Conservation (phyloP, 2,113 vertebrate genomes). For the human region DNA sequence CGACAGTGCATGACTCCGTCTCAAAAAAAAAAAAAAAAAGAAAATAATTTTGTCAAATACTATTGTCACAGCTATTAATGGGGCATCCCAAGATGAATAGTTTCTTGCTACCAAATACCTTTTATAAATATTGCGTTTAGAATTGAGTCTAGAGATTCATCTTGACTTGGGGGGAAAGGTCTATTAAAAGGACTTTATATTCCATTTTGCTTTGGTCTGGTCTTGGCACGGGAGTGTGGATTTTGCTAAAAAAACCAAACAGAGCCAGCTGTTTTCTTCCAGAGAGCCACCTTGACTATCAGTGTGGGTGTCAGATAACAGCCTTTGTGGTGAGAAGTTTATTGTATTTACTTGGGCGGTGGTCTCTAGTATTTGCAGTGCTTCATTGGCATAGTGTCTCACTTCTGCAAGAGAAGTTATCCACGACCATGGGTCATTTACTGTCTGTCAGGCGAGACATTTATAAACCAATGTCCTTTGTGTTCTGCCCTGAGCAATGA, state of each 20-base stretch:
- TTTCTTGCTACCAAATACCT: slow-evolving; percentile 4
- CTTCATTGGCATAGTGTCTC: slow-evolving; percentile 69
- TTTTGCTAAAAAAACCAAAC: slow-evolving; percentile 59
- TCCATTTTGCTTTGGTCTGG: neutral
- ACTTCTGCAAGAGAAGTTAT: slow-evolving; percentile 44
- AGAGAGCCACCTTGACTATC: slow-evolving; percentile 55
- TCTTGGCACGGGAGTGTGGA: neutral
- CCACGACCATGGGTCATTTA: neutral
- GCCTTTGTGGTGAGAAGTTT: slow-evolving; percentile 69
- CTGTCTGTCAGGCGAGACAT: neutral
- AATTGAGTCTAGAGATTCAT: neutral
- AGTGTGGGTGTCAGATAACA: slow-evolving; percentile 70
- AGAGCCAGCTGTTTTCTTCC: slow-evolving; percentile 64
- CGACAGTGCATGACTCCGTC: too few relatives aligned
- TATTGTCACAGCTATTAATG: neutral
- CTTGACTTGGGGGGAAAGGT: neutral
- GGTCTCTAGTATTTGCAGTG: slow-evolving; percentile 70
- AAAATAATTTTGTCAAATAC: neutral
- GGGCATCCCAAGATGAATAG: neutral
- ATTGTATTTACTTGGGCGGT: slow-evolving; percentile 73
- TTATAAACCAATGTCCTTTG: neutral
- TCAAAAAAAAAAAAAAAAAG: neutral
- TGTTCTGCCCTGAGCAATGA: slow-evolving; percentile 15
- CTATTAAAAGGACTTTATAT: neutral
- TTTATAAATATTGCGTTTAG: slow-evolving; percentile 31